These are phyloP conservation scores for Galago senegalensis DNA, from an alignment of 2,797 vertebrate genomes.

Conservation along the genomic window DNA sequence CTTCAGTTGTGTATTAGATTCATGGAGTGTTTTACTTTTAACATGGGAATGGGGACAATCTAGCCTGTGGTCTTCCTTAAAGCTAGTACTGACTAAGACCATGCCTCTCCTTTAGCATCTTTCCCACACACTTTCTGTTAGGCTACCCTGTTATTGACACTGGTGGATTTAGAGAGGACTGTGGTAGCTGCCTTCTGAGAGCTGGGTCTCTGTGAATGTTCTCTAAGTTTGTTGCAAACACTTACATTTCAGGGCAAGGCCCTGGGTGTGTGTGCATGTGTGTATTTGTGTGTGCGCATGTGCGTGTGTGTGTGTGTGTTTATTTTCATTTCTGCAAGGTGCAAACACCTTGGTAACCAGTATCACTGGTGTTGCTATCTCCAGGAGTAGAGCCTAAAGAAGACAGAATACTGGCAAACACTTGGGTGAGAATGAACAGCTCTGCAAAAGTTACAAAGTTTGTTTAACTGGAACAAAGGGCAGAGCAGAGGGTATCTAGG, in stretches of 20 bases:
- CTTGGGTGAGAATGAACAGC: neutral
- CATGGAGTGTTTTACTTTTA: neutral
- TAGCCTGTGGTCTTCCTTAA: neutral
- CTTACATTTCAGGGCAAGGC: neutral
- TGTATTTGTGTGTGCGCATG: too few relatives aligned
- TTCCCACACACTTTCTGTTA: neutral
- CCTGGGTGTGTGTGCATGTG: too few relatives aligned
- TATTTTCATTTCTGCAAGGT: neutral
- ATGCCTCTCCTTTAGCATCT: neutral
- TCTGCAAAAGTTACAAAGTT: neutral
- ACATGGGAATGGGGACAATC: neutral
- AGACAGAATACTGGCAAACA: neutral
- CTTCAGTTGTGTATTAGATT: neutral
- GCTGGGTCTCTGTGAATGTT: neutral
- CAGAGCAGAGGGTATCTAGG: neutral
- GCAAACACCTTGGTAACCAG: neutral
- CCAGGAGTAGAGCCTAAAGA: neutral
- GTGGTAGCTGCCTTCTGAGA: neutral
- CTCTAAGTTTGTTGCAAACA: neutral
- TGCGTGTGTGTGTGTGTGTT: neutral
- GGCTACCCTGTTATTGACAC: neutral
- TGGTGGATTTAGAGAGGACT: neutral
- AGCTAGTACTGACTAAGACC: neutral
- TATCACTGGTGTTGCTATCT: neutral
- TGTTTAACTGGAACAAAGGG: neutral